These are phyloP conservation scores for Calonectris borealis DNA, from an alignment of 2,113 vertebrate species.

Conservation along the genomic window DNA sequence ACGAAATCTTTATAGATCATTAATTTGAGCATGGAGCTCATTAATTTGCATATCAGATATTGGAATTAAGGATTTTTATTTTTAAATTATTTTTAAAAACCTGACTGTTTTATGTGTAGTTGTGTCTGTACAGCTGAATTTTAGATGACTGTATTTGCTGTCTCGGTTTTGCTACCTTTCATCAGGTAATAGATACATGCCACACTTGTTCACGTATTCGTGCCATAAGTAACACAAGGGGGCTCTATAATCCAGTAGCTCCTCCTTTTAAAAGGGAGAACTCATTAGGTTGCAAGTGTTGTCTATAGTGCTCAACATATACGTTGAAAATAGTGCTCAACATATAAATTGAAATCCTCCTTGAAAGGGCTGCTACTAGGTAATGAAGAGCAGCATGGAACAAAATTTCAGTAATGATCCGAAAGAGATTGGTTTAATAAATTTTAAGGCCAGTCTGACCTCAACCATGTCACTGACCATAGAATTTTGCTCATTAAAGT, in stretches of 20 bases:
- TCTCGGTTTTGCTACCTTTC: not conserved
- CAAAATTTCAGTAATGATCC: not conserved
- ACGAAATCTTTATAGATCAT: not conserved
- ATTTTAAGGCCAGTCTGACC: not conserved
- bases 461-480: not conserved
- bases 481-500: not conserved
- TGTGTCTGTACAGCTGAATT: not conserved
- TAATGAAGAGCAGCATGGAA: not conserved
- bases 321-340: not conserved
- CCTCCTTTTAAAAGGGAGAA: not conserved
- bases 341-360: not conserved
- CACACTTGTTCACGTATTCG: not conserved
- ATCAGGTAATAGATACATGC: not conserved
- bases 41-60: not conserved
- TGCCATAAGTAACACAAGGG: not conserved
- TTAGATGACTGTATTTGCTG: not conserved
- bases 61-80: not conserved
- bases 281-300: not conserved
- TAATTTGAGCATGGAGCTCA: not conserved
- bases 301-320: not conserved
- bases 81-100: not conserved
- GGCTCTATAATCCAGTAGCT: not conserved
- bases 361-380: not conserved
- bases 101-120: not conserved
- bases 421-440: not conserved